phyloP scores from a whole-genome alignment of 2,797 vertebrate species.

The Microcaecilia unicolor region DNA sequence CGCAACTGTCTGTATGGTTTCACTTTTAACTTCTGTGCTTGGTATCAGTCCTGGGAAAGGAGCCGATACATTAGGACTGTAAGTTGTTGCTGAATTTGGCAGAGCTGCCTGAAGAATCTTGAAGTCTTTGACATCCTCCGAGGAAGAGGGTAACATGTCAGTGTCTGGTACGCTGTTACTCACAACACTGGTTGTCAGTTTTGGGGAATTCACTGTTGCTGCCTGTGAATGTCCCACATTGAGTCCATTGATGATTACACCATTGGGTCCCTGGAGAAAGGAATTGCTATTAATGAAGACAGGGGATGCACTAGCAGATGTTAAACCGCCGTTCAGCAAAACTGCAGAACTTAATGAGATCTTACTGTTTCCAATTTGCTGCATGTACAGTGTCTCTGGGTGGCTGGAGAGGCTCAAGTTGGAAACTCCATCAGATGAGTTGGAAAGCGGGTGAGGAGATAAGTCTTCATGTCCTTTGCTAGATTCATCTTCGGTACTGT shows the following conservation, averaged over 20 bases:
- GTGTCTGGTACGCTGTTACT: slow-evolving; percentile 67
- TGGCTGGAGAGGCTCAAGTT: slow-evolving; percentile 65
- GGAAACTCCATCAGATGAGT: slow-evolving; percentile 68
- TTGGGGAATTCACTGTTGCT: slow-evolving; percentile 68
- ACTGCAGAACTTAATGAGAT: slow-evolving; percentile 74
- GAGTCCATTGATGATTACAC: slow-evolving; percentile 89
- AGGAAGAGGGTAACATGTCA: slow-evolving; percentile 70
- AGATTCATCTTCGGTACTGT: slow-evolving; percentile 90
- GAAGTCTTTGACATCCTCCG: slow-evolving; percentile 75
- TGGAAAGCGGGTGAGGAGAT: slow-evolving; percentile 82
- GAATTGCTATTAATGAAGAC: slow-evolving; percentile 89
- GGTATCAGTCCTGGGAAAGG: slow-evolving; percentile 75
- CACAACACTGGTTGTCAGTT: slow-evolving; percentile 59
- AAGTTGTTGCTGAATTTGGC: slow-evolving; percentile 58
- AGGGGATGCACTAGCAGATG: slow-evolving; percentile 70
- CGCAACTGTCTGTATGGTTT: slow-evolving; percentile 67
- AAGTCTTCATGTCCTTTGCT: slow-evolving; percentile 95
- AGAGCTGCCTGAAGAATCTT: slow-evolving; percentile 64
- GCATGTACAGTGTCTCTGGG: slow-evolving; percentile 75
- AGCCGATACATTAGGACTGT: slow-evolving; percentile 47
- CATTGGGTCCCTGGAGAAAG: slow-evolving; percentile 85
- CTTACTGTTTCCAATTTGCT: slow-evolving; percentile 93
- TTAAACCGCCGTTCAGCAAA: slow-evolving; percentile 78
- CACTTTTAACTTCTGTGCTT: slow-evolving; percentile 82
- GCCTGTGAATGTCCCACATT: slow-evolving; percentile 79